Evolutionary conservation across 2,888 invertebrate genomes (phyloP), one percentile per base, ranked within the genome.

Genomic region (Agrochola circellaris): DNA sequence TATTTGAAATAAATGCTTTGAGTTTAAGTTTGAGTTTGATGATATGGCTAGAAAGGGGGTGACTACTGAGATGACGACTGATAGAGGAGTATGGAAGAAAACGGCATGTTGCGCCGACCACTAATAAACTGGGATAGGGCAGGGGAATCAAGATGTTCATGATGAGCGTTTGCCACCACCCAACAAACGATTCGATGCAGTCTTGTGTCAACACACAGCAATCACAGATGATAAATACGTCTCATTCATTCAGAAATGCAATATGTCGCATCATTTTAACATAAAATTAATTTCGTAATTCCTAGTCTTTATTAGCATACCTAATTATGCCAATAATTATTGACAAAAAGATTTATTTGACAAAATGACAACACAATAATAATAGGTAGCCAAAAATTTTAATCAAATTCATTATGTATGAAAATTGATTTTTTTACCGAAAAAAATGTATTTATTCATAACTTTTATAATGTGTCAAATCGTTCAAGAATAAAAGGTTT

Each of bases 301-400:
- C 23, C 13, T 64, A 30, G 2, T 3, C 5, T 42, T 34, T 58
- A 78, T 81, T 81, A 51, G 23, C 81, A 81, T 81, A 65, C 23
- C 51, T 58, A 62, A 78, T 74, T 64, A 42, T 56, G n/a, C 48
- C 73, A 80, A 62, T 78, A 56, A 48, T 11, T 38, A 48, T 73
- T 56, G 62, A 20, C n/a, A 48, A 0, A 26, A 30, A 26, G 74
- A 80, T 78, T 64, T 56, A 78, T 81, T 23, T 64, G 74, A 64
- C 56, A 73, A n/a, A 51, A 65, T 81, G 81, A 56, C 75, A 81
- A 74, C 48, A 65, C 56, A 58, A 23, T 26, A 11, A 77, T 69
- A 34, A 79, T 17, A 42, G 42, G 42, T 54, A 77, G 70, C 51
- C 2, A 56, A 30, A 30, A 30, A 2, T 26, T 62, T 73, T 74